Conservation (phyloP, 2,888 invertebrate species). For the Stramonita haemastoma region DNA sequence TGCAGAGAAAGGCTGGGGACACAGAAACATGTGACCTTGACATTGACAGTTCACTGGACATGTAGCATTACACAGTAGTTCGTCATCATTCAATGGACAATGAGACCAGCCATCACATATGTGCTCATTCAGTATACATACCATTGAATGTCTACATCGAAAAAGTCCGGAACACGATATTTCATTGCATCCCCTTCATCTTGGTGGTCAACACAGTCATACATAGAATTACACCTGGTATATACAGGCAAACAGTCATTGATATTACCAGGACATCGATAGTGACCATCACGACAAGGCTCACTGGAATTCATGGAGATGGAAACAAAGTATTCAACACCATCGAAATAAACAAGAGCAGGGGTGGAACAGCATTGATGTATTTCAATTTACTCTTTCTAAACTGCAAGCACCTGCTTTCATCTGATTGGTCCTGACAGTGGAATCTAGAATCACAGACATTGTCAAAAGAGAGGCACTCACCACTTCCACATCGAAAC, state of each 20-base stretch:
- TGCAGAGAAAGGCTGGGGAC: background rate
- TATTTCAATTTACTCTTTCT: background rate
- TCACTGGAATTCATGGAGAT: background rate
- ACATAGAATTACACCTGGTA: background rate
- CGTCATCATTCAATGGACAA: background rate
- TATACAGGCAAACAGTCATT: background rate
- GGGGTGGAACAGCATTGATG: background rate
- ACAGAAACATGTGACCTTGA: background rate
- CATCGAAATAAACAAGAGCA: background rate
- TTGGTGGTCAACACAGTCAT: background rate
- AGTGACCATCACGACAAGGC: background rate
- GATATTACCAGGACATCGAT: background rate
- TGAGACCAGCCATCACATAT: slow-evolving; percentile 5
- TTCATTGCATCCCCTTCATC: background rate
- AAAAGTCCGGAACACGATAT: background rate
- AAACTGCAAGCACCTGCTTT: background rate
- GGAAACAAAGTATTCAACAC: background rate
- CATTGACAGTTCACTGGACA: background rate
- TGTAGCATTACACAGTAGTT: background rate
- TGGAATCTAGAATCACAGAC: background rate
- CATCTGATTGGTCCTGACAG: background rate
- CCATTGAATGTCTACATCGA: background rate
- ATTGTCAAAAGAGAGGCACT: background rate
- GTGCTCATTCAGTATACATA: background rate
- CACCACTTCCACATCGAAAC: background rate